Evolutionary conservation across 2,113 vertebrate genomes (phyloP).

Genomic region (Poeciliopsis retropinna): DNA sequence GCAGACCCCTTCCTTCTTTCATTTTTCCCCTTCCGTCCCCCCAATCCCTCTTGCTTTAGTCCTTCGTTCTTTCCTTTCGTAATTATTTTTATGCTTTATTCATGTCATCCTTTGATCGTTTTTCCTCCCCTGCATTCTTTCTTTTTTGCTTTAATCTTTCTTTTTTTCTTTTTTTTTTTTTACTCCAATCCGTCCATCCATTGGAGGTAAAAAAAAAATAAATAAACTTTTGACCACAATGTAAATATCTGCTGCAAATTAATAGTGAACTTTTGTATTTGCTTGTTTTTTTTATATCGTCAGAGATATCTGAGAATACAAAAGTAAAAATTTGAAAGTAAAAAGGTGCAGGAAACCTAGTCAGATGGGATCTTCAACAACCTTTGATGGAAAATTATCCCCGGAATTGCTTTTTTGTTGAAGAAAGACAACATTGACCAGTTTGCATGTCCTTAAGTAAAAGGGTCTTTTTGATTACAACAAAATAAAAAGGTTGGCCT

Average conservation of each 20-base stretch:
- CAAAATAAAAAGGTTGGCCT: neutral
- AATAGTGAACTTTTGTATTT: no score
- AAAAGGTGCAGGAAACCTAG: neutral
- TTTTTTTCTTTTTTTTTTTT: no score
- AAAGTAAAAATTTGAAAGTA: neutral
- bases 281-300: neutral
- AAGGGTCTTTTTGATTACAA: neutral
- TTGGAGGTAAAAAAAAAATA: no score
- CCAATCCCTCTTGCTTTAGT: neutral
- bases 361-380: neutral
- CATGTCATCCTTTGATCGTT: no score
- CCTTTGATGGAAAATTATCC: neutral
- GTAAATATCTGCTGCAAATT: no score
- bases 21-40: neutral
- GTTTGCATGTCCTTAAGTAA: neutral
- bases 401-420: slow-evolving; percentile 2
- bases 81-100: no score
- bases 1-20: neutral
- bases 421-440: neutral
- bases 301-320: neutral
- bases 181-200: no score
- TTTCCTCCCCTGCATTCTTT: no score
- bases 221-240: no score
- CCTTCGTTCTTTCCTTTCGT: neutral
- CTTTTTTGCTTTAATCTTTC: no score